These are phyloP conservation scores for Neelides folsomi DNA, from an alignment of 2,888 invertebrate species.

Conservation along the genomic window DNA sequence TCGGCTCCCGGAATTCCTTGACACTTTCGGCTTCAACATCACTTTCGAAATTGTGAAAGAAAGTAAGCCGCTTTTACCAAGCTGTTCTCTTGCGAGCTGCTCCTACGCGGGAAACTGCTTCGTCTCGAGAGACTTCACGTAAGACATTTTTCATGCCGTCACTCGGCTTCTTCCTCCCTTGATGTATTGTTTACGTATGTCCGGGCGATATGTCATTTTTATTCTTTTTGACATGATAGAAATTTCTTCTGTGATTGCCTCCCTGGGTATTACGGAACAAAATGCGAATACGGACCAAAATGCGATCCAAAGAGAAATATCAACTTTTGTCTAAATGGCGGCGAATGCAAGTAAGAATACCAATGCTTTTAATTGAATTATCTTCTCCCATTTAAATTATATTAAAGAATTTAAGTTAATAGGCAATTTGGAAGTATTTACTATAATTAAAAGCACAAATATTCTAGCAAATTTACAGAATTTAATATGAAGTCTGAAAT, in stretches of 20 bases:
- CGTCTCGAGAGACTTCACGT: constrained; percentile 35
- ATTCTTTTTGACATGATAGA: constrained; percentile 5
- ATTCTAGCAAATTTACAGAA: too few species aligned
- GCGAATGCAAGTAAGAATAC: neutral
- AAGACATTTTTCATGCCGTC: constrained; percentile 2
- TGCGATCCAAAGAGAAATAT: neutral
- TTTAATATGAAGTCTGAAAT: too few species aligned
- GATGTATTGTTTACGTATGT: neutral
- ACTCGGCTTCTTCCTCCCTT: neutral
- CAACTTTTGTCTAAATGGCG: neutral
- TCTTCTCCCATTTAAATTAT: too few species aligned
- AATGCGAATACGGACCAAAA: neutral
- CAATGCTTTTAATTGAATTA: neutral
- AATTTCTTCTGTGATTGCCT: constrained; percentile 12
- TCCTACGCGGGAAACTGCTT: constrained; percentile 75
- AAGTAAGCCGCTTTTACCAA: constrained; percentile 22
- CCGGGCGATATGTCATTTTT: constrained; percentile 4
- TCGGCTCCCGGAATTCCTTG: constrained; percentile 63
- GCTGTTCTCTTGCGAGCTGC: constrained; percentile 65
- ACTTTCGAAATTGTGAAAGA: constrained; percentile 59
- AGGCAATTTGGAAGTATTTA: too few species aligned
- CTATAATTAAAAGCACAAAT: too few species aligned
- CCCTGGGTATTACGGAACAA: neutral
- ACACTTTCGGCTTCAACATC: constrained; percentile 83
- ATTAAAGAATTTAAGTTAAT: too few species aligned